A percentile compares a stretch with the other conserved stretches of the same genome.
phyloP scores from a whole-genome alignment of 2,797 vertebrate species.

The Glyptemys insculpta region DNA sequence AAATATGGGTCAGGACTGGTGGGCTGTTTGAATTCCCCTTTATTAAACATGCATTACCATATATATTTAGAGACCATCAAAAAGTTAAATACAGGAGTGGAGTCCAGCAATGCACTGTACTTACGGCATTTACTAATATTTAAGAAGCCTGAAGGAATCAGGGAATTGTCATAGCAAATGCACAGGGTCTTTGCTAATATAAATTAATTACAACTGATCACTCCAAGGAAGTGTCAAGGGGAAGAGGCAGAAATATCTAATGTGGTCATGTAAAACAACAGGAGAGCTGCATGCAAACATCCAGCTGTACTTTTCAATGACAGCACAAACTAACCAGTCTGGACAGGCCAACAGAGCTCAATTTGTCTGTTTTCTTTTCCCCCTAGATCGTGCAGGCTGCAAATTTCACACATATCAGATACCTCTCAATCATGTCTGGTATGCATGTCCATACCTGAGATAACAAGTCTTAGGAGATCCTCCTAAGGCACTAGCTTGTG shows the following conservation, averaged over 20 bases:
- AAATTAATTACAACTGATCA: constrained; percentile 69
- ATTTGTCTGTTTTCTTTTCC: constrained; percentile 67
- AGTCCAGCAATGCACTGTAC: constrained; percentile 46
- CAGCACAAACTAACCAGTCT: constrained; percentile 63
- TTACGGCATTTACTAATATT: constrained; percentile 62
- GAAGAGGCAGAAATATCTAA: constrained; percentile 61
- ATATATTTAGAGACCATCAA: constrained; percentile 32
- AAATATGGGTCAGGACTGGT: constrained; percentile 12
- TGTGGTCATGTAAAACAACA: constrained; percentile 13
- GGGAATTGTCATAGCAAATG: constrained; percentile 60
- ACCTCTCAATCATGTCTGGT: constrained; percentile 35
- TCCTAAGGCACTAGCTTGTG: not conserved
- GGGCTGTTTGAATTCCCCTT: not conserved
- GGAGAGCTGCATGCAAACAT: constrained; percentile 50
- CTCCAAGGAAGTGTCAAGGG: constrained; percentile 50
- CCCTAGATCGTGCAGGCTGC: constrained; percentile 51
- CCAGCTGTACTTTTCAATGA: constrained; percentile 51
- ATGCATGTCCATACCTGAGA: constrained; percentile 28
- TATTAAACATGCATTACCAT: constrained; percentile 25
- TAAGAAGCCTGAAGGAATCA: constrained; percentile 58
- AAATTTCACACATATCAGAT: constrained; percentile 61
- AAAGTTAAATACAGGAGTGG: constrained; percentile 34
- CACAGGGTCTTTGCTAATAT: constrained; percentile 58
- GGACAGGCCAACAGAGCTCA: constrained; percentile 60
- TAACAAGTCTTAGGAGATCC: constrained; percentile 24